These are phyloP conservation scores for Microcebus murinus DNA, from an alignment of 2,113 vertebrate species.

Conservation along the genomic window DNA sequence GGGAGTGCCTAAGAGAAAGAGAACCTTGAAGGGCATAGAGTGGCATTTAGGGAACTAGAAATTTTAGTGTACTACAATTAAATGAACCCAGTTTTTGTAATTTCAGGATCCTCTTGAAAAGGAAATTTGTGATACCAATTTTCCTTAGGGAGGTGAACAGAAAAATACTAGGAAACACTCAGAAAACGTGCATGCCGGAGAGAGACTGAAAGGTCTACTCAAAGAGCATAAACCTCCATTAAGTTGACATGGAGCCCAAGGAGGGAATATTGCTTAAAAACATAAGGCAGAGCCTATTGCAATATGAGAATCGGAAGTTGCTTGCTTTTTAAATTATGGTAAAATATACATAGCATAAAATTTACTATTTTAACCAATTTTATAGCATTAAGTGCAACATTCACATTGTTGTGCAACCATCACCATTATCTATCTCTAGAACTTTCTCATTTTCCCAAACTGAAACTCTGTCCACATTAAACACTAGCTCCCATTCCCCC, in stretches of 20 bases:
- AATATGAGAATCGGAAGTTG: neutral
- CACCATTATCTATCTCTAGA: neutral
- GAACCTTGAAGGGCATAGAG: neutral
- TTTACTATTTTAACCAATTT: neutral
- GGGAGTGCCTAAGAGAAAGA: neutral
- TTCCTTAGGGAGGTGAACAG: neutral
- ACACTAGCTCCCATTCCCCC: no score
- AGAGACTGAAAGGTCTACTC: neutral
- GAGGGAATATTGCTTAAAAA: neutral
- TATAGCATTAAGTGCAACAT: neutral
- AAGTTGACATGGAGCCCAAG: neutral
- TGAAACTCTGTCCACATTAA: neutral
- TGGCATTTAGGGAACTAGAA: neutral
- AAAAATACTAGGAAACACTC: neutral
- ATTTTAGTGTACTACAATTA: neutral
- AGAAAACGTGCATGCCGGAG: neutral
- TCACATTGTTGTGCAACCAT: neutral
- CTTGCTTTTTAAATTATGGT: neutral
- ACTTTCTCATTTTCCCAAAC: neutral
- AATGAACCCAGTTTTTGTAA: neutral
- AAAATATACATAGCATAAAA: neutral
- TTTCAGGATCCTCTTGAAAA: neutral
- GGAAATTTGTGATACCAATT: neutral
- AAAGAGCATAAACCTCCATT: neutral
- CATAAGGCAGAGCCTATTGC: neutral